Evolutionary conservation across 2,113 vertebrate genomes (phyloP).

Genomic region (Pholis gunnellus): DNA sequence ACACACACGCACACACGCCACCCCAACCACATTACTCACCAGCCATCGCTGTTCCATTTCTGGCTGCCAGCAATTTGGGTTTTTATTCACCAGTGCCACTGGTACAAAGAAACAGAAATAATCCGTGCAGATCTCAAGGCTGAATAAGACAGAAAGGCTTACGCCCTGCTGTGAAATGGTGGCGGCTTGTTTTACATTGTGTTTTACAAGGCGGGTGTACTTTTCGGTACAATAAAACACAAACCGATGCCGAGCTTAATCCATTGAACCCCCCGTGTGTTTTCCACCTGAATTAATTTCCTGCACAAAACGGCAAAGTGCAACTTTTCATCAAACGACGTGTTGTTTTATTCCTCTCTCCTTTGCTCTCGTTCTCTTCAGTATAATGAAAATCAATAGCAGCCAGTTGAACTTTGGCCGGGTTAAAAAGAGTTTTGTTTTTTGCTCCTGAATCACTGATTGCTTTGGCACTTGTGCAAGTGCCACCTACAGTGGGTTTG

Average conservation of each 20-base stretch:
- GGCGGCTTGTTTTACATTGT: conserved; percentile 38
- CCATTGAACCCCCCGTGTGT: conserved; percentile 32
- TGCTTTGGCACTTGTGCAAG: conserved; percentile 28
- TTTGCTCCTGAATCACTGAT: conserved; percentile 5
- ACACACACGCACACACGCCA: too few relatives aligned
- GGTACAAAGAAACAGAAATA: neutral
- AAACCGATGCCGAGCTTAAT: conserved; percentile 41
- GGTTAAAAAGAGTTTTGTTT: conserved; percentile 24
- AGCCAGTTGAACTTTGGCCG: conserved; percentile 46
- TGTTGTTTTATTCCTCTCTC: neutral
- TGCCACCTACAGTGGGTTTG: neutral
- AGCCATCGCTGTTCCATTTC: conserved; percentile 9
- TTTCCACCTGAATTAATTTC: conserved; percentile 54
- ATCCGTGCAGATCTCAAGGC: conserved; percentile 5
- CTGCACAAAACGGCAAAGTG: conserved; percentile 47
- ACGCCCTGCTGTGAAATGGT: conserved; percentile 29
- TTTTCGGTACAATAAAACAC: conserved; percentile 43
- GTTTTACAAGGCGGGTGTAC: conserved; percentile 24
- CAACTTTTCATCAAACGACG: conserved; percentile 43
- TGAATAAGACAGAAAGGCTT: conserved; percentile 27
- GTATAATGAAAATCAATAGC: conserved; percentile 52
- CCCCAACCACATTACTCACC: conserved; percentile 27
- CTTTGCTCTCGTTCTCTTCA: neutral
- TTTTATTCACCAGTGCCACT: conserved; percentile 35
- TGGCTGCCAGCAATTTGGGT: conserved; percentile 20